phyloP scores from a whole-genome alignment of 2,113 vertebrate genomes.

The Gobiocypris rarus region DNA sequence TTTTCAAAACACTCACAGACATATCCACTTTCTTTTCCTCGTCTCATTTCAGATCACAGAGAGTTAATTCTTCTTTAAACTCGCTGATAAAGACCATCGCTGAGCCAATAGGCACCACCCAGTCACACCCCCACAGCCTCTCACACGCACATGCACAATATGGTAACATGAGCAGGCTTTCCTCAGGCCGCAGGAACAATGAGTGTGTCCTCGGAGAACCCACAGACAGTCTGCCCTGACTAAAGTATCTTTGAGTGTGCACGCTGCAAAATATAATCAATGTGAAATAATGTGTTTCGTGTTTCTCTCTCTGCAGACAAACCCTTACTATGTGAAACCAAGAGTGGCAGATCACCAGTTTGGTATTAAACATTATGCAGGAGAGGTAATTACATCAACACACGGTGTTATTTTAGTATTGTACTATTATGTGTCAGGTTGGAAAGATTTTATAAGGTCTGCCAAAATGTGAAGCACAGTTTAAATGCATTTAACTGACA shows the following conservation, averaged over 20 bases:
- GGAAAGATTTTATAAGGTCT: slow-evolving; percentile 32
- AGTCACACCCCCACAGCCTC: slow-evolving; percentile 35
- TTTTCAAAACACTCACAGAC: slow-evolving; percentile 29
- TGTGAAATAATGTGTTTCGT: background rate
- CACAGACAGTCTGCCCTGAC: background rate
- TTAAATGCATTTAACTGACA: slow-evolving; percentile 7
- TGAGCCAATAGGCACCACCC: slow-evolving; percentile 21
- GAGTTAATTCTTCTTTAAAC: slow-evolving; percentile 24
- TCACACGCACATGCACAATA: slow-evolving; percentile 58
- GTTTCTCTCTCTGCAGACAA: slow-evolving; percentile 75
- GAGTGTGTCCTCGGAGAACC: slow-evolving; percentile 51
- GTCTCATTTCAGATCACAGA: slow-evolving; percentile 27
- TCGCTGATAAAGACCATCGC: background rate
- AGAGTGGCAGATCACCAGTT: slow-evolving; percentile 90
- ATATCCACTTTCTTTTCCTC: background rate
- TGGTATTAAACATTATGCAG: slow-evolving; percentile 91
- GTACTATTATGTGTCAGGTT: slow-evolving; percentile 3
- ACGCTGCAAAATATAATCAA: background rate
- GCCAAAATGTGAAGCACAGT: background rate
- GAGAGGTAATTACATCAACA: slow-evolving; percentile 80
- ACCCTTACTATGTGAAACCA: slow-evolving; percentile 88
- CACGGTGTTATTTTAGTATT: background rate
- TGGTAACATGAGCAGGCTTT: slow-evolving; percentile 69
- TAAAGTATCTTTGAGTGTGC: background rate
- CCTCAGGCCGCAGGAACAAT: slow-evolving; percentile 53